These are phyloP conservation scores for Macrophya alboannulata DNA, from an alignment of 2,888 invertebrate genomes.

Conservation along the genomic window DNA sequence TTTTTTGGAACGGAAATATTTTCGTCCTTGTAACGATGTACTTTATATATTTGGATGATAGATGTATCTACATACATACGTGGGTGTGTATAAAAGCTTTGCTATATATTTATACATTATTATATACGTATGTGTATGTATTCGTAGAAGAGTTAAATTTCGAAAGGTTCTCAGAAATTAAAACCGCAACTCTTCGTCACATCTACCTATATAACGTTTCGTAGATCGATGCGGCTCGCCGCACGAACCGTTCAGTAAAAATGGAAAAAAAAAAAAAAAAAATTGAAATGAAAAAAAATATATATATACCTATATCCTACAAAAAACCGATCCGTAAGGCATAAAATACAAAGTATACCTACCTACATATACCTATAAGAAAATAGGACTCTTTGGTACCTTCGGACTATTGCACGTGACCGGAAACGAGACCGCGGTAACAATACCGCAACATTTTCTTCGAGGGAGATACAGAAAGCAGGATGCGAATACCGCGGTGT, in stretches of 20 bases:
- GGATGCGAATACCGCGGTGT: slow-evolving; percentile 28
- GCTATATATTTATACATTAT: background rate
- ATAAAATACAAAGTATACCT: background rate
- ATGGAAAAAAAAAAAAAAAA: background rate
- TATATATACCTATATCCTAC: background rate
- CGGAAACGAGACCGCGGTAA: slow-evolving; percentile 51
- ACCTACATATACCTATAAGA: background rate
- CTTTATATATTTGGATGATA: background rate
- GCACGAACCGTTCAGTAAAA: background rate
- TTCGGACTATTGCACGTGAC: slow-evolving; percentile 34
- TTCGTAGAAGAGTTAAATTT: background rate
- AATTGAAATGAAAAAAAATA: background rate
- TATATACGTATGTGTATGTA: background rate
- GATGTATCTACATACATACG: background rate
- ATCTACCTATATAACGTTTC: background rate
- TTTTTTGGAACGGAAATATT: slow-evolving; percentile 21
- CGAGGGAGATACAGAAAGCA: background rate
- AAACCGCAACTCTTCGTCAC: background rate
- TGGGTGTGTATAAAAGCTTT: background rate
- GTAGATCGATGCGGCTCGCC: slow-evolving; percentile 10
- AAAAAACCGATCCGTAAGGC: slow-evolving; percentile 2
- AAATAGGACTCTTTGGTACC: background rate
- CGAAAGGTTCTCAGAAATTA: background rate
- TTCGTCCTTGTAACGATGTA: slow-evolving; percentile 7
- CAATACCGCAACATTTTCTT: slow-evolving; percentile 42